These are phyloP conservation scores for Montipora efflorescens DNA, from an alignment of 64 coral and sea anemone genomes.

Conservation along the genomic window DNA sequence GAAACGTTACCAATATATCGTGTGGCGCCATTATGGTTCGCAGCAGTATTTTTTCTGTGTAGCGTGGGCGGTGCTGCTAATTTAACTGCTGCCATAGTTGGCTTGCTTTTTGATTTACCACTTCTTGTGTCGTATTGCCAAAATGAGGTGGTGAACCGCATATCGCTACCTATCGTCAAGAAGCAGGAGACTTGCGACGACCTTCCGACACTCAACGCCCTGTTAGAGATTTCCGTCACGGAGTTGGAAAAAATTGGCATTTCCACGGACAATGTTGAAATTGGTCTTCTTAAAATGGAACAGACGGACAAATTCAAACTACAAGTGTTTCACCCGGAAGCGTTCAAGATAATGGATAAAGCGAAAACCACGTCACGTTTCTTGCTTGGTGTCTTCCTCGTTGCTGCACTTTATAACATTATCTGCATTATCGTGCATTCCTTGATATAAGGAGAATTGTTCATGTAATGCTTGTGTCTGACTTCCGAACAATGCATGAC, in stretches of 20 bases:
- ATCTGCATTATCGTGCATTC: constrained; percentile 6
- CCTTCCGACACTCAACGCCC: constrained; percentile 12
- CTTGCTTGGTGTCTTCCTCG: background rate
- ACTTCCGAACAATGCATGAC: background rate
- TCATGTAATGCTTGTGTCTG: background rate
- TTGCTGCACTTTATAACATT: background rate
- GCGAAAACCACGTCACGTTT: background rate
- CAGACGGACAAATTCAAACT: background rate
- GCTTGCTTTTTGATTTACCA: background rate
- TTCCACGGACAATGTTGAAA: background rate
- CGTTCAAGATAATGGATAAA: constrained; percentile 18
- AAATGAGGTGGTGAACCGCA: constrained; percentile 3
- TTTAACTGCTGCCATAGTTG: background rate
- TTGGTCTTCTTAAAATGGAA: background rate
- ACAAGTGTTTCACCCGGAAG: constrained; percentile 22
- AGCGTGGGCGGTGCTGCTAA: background rate
- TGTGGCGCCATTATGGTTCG: background rate
- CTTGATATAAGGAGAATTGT: background rate
- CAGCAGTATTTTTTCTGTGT: background rate
- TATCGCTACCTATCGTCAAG: constrained; percentile 16
- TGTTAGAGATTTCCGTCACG: background rate
- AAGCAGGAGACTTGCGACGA: background rate
- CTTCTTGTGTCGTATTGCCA: background rate
- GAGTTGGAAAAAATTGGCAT: background rate
- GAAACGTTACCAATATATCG: background rate